Percentiles rank a stretch among this genome's conserved stretches.
Conservation (phyloP, 2,888 invertebrate genomes). For the Macrosiphum euphorbiae region DNA sequence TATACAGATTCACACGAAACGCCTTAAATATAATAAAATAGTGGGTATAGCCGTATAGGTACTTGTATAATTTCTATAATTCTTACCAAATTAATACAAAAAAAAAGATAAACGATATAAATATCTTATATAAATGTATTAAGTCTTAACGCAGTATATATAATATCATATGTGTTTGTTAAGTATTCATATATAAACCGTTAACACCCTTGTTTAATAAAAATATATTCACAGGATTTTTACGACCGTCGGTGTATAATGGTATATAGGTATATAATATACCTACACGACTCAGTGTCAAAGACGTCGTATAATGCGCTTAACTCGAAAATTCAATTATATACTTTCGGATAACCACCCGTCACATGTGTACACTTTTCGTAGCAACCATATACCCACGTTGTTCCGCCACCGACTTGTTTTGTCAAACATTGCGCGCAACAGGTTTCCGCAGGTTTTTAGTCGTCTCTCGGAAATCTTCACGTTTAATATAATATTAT, state of each 20-base stretch:
- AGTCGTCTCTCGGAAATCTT: not conserved
- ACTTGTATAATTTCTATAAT: not conserved
- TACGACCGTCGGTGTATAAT: not conserved
- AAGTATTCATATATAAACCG: not conserved
- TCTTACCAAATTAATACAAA: not conserved
- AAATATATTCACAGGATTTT: not conserved
- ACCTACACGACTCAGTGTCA: not conserved
- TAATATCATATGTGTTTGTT: not conserved
- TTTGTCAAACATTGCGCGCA: slow-evolving; percentile 33
- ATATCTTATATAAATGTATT: not conserved
- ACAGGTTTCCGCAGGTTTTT: slow-evolving; percentile 28
- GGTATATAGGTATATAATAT: not conserved
- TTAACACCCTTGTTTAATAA: slow-evolving; percentile 11
- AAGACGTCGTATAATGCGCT: slow-evolving; percentile 24
- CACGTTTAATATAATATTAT: not conserved
- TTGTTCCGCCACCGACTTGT: not conserved
- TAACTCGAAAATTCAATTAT: slow-evolving; percentile 53
- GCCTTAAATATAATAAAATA: no score
- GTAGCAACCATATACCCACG: not conserved
- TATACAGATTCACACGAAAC: no score
- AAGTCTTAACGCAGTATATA: not conserved
- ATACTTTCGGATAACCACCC: slow-evolving; percentile 33
- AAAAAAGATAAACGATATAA: not conserved
- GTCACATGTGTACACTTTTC: not conserved
- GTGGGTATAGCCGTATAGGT: not conserved